A percentile compares a stretch with the other conserved stretches of the same genome.
Conservation (phyloP, 2,888 invertebrate species). For the Aphelenchoides bicaudatus region DNA sequence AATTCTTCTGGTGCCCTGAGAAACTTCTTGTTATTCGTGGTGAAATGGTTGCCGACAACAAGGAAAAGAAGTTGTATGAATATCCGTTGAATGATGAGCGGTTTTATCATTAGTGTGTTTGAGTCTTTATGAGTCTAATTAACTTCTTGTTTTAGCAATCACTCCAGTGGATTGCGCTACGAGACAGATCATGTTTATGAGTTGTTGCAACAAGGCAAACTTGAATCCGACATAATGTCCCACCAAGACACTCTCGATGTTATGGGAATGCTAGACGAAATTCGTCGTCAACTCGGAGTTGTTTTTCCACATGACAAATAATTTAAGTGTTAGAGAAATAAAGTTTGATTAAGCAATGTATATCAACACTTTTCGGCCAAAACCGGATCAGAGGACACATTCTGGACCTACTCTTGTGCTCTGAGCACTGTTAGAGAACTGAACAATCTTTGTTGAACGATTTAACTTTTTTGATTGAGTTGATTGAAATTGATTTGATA, state of each 20-base stretch:
- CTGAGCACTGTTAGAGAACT: too few relatives aligned
- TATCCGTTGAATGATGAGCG: conserved; percentile 18
- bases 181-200: conserved; percentile 14
- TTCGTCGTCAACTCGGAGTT: conserved; percentile 13
- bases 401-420: too few relatives aligned
- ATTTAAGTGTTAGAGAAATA: too few relatives aligned
- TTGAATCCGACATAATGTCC: background rate
- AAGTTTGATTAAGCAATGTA: too few relatives aligned
- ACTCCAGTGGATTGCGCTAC: conserved; percentile 15
- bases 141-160: too few relatives aligned
- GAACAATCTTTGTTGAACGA: too few relatives aligned
- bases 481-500: too few relatives aligned
- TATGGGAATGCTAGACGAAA: conserved; percentile 16
- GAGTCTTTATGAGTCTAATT: too few relatives aligned
- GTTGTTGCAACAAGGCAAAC: conserved; percentile 8
- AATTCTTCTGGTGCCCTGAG: conserved; percentile 25
- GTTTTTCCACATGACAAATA: conserved; percentile 13
- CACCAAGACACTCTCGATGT: conserved; percentile 2
- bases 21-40: conserved; percentile 1
- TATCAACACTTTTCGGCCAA: too few relatives aligned
- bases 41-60: conserved; percentile 6
- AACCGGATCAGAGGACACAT: too few relatives aligned
- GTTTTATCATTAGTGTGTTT: conserved; percentile 15
- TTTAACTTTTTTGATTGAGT: too few relatives aligned
- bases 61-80: background rate